Evolutionary conservation across 2,888 invertebrate genomes (phyloP).

Genomic region (Ectropis crepuscularia): DNA sequence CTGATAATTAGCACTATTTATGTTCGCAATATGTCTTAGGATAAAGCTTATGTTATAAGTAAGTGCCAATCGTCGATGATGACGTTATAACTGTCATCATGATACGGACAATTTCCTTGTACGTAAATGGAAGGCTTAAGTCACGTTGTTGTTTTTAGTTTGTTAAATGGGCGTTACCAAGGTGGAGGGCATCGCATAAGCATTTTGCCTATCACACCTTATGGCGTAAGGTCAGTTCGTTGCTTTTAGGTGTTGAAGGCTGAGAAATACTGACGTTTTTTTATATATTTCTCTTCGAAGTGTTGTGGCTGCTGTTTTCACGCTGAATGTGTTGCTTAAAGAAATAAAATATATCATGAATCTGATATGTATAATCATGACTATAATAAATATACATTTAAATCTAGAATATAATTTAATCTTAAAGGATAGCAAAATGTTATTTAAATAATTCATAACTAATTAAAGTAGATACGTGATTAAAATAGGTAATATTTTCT

Average conservation of each 20-base stretch:
- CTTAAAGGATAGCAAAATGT: constrained; percentile 23
- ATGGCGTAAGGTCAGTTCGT: constrained; percentile 78
- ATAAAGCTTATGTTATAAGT: constrained; percentile 24
- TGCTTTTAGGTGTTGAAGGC: constrained; percentile 43
- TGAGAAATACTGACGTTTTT: constrained; percentile 38
- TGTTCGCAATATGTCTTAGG: constrained; percentile 48
- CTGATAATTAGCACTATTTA: constrained; percentile 44
- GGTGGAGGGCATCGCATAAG: constrained; percentile 82
- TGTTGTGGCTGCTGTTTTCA: constrained; percentile 60
- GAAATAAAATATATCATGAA: constrained; percentile 9
- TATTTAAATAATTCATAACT: constrained; percentile 34
- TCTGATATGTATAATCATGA: no score
- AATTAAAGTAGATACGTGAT: background rate
- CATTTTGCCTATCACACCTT: constrained; percentile 73
- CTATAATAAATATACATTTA: constrained; percentile 8
- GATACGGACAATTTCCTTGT: constrained; percentile 30
- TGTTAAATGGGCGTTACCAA: constrained; percentile 81
- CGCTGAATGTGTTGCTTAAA: constrained; percentile 57
- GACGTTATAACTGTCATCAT: constrained; percentile 33
- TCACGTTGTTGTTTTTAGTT: constrained; percentile 75
- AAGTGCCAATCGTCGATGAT: constrained; percentile 32
- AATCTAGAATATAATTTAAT: constrained; percentile 8
- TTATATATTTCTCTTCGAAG: constrained; percentile 41
- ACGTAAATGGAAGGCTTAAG: constrained; percentile 44
- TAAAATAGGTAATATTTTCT: background rate